Evolutionary conservation across 2,113 vertebrate species (phyloP), one percentile per base, ranked within the genome.

Genomic region (Takifugu flavidus): DNA sequence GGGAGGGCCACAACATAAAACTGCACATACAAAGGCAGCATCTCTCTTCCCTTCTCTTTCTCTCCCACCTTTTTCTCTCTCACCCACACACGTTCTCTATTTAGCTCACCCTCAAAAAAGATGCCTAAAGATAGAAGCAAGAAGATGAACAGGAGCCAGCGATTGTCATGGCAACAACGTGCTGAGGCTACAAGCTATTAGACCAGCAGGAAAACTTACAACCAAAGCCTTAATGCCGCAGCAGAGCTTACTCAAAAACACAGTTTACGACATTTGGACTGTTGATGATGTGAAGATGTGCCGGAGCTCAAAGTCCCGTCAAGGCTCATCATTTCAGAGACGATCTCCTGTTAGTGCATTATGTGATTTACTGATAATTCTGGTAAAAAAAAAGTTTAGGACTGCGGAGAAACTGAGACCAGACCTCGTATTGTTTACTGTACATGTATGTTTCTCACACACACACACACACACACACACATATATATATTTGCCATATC

Each of bases 121-220:
- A 75, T 63, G 76, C 85, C 88, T 89, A 88, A 89, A 89, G 85
- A 88, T 89, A 89, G 88, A 77, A 87, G 62, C 82, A 82, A 82
- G 81, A 68, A 86, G 81, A 86, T 86, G 86, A 88, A 84, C 82
- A 72, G 75, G 81, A 87, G 82, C 82, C 79, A 84, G 83, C 50
- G 39, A 82, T 79, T 85, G 85, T 88, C 88, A 89, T 89, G 82
- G 88, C 85, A 89, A 89, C 83, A 80, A 74, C 57, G 68, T 70
- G 75, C 73, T 52, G 61, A 11, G 76, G 75, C 76, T 87, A 82
- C 83, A 83, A 87, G 87, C 75, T 72, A 74, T 83, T 70, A 67
- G 72, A 82, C 68, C 60, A 60, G 63, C n/a, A 5, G 68, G 61
- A 27, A 60, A 74, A 75, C 61, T 74, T 69, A 59, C 70, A 71